Conservation (phyloP, 2,797 vertebrate species). For the Holocentrus rufus region DNA sequence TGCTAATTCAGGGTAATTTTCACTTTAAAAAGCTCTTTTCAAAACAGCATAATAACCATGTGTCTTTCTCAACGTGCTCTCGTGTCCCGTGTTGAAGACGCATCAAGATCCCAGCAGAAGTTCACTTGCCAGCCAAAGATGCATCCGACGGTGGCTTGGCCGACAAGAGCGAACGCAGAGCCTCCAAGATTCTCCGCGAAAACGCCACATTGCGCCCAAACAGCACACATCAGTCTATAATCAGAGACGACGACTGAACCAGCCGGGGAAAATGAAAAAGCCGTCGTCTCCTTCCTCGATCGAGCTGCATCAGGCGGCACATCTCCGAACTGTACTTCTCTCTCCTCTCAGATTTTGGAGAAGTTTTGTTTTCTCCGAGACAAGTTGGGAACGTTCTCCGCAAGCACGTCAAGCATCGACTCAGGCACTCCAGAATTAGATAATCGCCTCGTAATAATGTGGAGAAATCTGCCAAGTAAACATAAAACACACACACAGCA, state of each 20-base stretch:
- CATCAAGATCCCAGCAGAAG: too few species aligned
- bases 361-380: constrained; percentile 5
- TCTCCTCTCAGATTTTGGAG: not conserved
- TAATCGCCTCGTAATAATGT: constrained; percentile 17
- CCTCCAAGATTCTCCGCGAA: not conserved
- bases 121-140: not conserved
- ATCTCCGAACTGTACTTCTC: not conserved
- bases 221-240: not conserved
- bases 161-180: not conserved
- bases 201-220: not conserved
- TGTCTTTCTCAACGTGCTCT: too few species aligned
- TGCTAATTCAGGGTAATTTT: too few species aligned
- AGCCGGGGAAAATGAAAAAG: constrained; percentile 11
- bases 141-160: not conserved
- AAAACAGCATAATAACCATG: too few species aligned
- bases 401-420: not conserved
- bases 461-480: constrained; percentile 29
- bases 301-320: not conserved
- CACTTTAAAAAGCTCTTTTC: too few species aligned
- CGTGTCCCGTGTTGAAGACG: too few species aligned
- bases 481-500: constrained; percentile 14
- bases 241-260: constrained; percentile 12
- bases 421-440: constrained; percentile 10
- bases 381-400: not conserved
- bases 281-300: not conserved